phyloP scores from a whole-genome alignment of 1,140 invertebrate genomes.

The Dolichoris vasculosae region DNA sequence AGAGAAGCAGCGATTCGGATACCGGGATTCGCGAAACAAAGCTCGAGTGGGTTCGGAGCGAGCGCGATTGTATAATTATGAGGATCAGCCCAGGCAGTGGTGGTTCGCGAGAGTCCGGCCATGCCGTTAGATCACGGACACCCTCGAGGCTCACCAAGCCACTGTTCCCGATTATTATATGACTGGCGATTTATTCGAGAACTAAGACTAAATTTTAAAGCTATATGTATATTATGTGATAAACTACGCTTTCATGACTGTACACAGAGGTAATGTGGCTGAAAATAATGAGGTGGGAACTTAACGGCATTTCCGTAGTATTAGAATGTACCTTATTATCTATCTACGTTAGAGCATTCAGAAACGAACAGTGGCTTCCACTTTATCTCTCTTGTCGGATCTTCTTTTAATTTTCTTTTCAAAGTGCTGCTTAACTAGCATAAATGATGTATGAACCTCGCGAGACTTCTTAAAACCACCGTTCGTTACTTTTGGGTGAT shows the following conservation, averaged over 20 bases:
- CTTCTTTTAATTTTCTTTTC: background rate
- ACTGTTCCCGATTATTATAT: constrained; percentile 7
- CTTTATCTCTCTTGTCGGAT: background rate
- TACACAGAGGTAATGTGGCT: constrained; percentile 15
- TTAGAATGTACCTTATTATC: constrained; percentile 10
- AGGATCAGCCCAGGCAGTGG: constrained; percentile 9
- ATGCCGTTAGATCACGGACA: background rate
- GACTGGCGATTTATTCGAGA: background rate
- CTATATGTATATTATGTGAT: background rate
- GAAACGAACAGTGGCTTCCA: background rate
- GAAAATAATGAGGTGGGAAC: constrained; percentile 31
- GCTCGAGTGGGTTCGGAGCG: background rate
- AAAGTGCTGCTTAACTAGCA: background rate
- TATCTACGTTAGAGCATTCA: background rate
- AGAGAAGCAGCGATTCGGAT: background rate
- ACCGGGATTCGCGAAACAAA: background rate
- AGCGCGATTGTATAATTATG: constrained; percentile 39
- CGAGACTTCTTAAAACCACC: background rate
- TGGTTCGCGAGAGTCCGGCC: background rate
- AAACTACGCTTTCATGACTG: background rate
- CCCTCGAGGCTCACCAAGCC: background rate
- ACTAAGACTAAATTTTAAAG: background rate
- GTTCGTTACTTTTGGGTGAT: background rate
- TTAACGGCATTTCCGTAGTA: background rate
- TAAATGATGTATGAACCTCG: background rate